Evolutionary conservation across 2,888 invertebrate species (phyloP), one percentile per base, ranked within the genome.

Genomic region (Netelia melanura): DNA sequence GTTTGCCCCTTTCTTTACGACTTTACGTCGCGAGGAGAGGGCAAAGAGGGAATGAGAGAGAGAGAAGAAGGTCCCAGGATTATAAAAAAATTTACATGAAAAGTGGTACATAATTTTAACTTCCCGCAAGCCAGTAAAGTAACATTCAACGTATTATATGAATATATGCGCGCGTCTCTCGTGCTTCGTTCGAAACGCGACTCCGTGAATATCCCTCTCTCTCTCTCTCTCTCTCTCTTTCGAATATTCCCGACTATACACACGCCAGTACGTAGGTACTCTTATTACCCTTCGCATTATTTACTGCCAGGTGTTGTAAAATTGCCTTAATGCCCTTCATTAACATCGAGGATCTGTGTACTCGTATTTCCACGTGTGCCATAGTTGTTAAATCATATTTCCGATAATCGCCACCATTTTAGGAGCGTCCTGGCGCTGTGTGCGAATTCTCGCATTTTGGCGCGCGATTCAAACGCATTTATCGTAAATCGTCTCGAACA

Each of bases 21-120:
- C 83, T 64, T 70, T 58, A 76, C 65, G 52, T 71, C 58, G 65
- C 65, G 64, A 75, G 58, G 43, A 68, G 56, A 43, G 64, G 71
- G 56, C 38, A 11, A 21, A 43, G 3, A 52, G 52, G n/a, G 65
- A 25, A 25, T 14, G 2, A 1, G 52, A 64, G 64, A 38, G 64
- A n/a, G n/a, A 21, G 25, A 64, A 10, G 17, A 56, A 62, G 21
- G 14, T 70, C 17, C 44, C 43, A 52, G 78, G 79, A 80, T 75
- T 56, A 75, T 74, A 68, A 75, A 65, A 84, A 76, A 76, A 76
- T 80, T 80, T 80, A 76, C 80, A 80, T 76, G 80, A 71, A 75
- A 80, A 80, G 71, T 84, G 80, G 80, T 80, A 80, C 80, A 84
- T 76, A 75, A 80, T 76, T 80, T 80, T 58, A 17, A 65, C 75